Percentiles rank a stretch among this genome's conserved stretches.
Evolutionary conservation across 2,888 invertebrate species (phyloP).

Genomic region (Trichogramma evanescens): DNA sequence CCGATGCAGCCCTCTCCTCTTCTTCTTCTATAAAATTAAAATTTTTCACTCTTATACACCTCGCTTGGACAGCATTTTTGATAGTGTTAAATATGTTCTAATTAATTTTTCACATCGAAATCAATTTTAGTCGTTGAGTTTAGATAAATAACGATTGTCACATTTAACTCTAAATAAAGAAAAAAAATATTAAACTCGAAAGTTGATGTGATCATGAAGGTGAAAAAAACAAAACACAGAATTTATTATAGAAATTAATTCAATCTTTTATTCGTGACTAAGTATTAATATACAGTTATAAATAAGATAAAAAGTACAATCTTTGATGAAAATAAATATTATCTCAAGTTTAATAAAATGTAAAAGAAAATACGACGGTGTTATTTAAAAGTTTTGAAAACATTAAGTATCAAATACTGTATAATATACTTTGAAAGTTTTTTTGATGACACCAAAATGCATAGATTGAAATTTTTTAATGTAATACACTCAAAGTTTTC

Average conservation of each 20-base stretch:
- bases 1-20: neutral
- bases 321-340: neutral
- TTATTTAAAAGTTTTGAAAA: too few species aligned
- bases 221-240: conserved; percentile 14
- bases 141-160: neutral
- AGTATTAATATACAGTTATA: conserved; percentile 13
- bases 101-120: neutral
- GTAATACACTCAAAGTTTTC: too few species aligned
- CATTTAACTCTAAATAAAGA: neutral
- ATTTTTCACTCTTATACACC: neutral
- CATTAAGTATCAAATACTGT: too few species aligned
- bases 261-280: conserved; percentile 11
- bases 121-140: neutral
- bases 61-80: neutral
- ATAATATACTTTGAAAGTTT: too few species aligned
- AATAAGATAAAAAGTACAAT: conserved; percentile 5
- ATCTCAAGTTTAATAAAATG: too few species aligned
- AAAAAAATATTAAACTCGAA: neutral
- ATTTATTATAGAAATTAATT: conserved; percentile 7
- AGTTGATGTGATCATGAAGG: neutral
- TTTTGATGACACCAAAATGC: too few species aligned
- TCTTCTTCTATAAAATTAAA: neutral
- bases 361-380: too few species aligned
- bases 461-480: too few species aligned
- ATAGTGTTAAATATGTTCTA: neutral